phyloP scores from a whole-genome alignment of 2,888 invertebrate species.

The Troilus luridus region DNA sequence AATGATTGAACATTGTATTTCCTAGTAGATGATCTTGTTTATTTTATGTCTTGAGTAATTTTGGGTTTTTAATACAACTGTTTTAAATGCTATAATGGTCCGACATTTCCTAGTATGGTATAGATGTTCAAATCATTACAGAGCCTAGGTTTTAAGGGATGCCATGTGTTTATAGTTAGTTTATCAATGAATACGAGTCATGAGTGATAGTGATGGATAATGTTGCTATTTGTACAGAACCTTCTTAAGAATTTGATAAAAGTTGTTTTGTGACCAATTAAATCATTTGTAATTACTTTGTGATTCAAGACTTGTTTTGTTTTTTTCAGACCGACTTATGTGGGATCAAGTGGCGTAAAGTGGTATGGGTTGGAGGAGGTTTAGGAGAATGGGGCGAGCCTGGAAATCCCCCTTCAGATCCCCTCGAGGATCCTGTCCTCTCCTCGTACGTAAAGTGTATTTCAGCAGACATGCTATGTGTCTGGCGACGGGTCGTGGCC shows the following conservation, averaged over 20 bases:
- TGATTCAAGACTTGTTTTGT: not conserved
- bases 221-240: not conserved
- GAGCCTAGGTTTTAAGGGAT: no score
- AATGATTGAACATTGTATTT: no score
- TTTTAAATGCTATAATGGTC: no score
- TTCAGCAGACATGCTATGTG: constrained; percentile 95
- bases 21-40: no score
- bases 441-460: constrained; percentile 92
- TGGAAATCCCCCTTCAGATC: constrained; percentile 71
- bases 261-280: not conserved
- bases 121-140: no score
- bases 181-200: not conserved
- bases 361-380: constrained; percentile 75
- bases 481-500: constrained; percentile 92
- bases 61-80: no score
- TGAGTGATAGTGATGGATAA: not conserved
- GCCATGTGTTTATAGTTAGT: not conserved
- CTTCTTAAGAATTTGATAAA: not conserved
- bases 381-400: constrained; percentile 73
- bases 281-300: not conserved
- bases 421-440: constrained; percentile 91
- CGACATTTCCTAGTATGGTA: no score
- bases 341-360: constrained; percentile 99
- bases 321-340: constrained; percentile 94
- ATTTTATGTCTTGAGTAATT: no score